A percentile compares a stretch with the other conserved stretches of the same genome.
Evolutionary conservation across 2,113 vertebrate genomes (phyloP).

Genomic region (Cololabis saira): DNA sequence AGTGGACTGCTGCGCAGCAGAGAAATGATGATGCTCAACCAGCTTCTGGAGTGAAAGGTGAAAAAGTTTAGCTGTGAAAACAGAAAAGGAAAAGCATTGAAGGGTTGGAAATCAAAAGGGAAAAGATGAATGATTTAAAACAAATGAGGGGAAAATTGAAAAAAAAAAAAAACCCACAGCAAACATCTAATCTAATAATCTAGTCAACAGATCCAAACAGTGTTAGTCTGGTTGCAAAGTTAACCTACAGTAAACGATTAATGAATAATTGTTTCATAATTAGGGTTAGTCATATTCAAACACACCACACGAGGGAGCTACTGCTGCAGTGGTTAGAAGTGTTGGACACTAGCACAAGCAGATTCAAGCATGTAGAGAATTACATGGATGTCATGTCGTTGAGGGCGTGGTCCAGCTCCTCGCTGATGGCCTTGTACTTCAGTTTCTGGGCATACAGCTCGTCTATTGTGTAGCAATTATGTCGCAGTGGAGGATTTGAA

Average conservation of each 20-base stretch:
- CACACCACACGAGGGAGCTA: constrained; percentile 58
- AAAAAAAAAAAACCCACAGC: neutral
- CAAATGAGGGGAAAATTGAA: constrained; percentile 8
- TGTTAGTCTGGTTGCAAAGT: constrained; percentile 1
- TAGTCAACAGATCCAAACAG: neutral
- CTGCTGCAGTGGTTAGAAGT: constrained; percentile 11
- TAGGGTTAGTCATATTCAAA: constrained; percentile 29
- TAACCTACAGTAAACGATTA: neutral
- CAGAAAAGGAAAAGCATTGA: constrained; percentile 69
- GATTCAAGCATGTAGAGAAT: constrained; percentile 76
- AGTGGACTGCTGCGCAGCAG: constrained; percentile 81
- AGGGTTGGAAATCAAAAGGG: constrained; percentile 8
- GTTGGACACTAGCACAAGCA: constrained; percentile 26
- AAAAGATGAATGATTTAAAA: constrained; percentile 42
- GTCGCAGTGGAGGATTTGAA: constrained; percentile 20
- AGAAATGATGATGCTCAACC: constrained; percentile 82
- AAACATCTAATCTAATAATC: neutral
- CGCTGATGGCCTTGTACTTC: constrained; percentile 99
- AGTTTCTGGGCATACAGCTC: constrained; percentile 99
- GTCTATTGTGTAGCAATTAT: constrained; percentile 82
- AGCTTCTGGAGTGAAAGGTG: constrained; percentile 85
- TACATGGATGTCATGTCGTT: constrained; percentile 99
- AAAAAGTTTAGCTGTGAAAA: constrained; percentile 92
- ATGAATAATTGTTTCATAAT: neutral
- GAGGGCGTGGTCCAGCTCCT: constrained; percentile 99